Evolutionary conservation across 2,113 vertebrate species (phyloP).

Genomic region (Cyrtonyx montezumae): DNA sequence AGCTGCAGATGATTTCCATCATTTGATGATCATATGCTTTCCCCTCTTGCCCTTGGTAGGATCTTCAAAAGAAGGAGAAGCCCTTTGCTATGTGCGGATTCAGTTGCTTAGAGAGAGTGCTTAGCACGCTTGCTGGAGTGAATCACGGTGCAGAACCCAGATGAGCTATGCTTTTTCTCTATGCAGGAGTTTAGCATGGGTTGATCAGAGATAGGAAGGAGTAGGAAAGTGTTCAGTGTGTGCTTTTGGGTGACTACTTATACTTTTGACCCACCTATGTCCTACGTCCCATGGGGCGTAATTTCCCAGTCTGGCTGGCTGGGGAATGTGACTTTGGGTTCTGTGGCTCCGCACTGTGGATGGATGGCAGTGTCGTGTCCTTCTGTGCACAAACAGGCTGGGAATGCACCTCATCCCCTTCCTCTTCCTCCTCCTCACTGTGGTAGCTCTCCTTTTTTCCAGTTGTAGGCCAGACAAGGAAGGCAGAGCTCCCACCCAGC

Average conservation of each 20-base stretch:
- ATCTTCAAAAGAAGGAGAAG: neutral
- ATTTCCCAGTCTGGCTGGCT: neutral
- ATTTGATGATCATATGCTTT: slow-evolving; percentile 32
- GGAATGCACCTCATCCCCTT: neutral
- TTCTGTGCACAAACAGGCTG: neutral
- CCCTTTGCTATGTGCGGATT: neutral
- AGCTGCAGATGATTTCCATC: slow-evolving; percentile 51
- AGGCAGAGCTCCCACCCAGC: neutral
- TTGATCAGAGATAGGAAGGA: neutral
- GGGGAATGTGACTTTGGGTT: neutral
- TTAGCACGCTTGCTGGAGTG: fast-evolving
- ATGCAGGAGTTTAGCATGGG: fast-evolving
- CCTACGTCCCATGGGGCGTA: fast-evolving
- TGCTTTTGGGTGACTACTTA: neutral
- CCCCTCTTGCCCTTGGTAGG: neutral
- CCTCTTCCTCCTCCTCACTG: neutral
- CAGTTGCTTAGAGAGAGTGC: neutral
- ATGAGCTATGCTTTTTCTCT: fast-evolving
- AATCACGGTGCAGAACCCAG: neutral
- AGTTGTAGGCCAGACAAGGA: neutral
- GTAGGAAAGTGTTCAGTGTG: neutral
- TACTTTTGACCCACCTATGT: neutral
- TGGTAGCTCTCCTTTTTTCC: neutral
- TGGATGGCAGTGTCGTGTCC: fast-evolving
- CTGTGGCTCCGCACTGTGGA: fast-evolving